phyloP scores from a whole-genome alignment of 2,113 vertebrate genomes.

The Felis chaus region DNA sequence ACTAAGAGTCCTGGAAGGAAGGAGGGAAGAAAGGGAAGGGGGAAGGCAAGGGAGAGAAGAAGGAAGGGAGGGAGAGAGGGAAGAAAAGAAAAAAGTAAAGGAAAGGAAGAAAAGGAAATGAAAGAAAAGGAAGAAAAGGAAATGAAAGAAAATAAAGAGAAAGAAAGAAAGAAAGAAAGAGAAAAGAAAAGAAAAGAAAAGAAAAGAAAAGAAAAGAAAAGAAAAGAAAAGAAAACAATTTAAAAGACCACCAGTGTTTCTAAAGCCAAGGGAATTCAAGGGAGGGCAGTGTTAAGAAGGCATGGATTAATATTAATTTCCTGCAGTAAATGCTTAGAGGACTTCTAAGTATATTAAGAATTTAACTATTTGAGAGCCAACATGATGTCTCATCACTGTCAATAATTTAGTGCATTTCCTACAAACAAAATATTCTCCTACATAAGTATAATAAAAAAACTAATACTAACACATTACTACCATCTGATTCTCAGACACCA shows the following conservation, averaged over 20 bases:
- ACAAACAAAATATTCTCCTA: not conserved
- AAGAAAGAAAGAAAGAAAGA: too few relatives aligned
- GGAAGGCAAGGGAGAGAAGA: not conserved
- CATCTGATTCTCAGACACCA: not conserved
- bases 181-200: not conserved
- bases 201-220: too few relatives aligned
- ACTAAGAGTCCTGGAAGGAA: not conserved
- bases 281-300: not conserved
- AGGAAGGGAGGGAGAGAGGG: not conserved
- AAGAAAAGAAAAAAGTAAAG: too few relatives aligned
- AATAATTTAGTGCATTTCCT: not conserved
- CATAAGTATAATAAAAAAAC: not conserved
- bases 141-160: too few relatives aligned
- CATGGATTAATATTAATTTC: not conserved
- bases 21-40: not conserved
- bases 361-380: not conserved
- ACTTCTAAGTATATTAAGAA: not conserved
- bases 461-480: not conserved
- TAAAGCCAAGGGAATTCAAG: not conserved
- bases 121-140: too few relatives aligned
- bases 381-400: not conserved
- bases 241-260: not conserved
- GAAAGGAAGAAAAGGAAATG: too few relatives aligned
- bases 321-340: not conserved
- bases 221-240: not conserved